Base-by-base conservation (phyloP, 1,140 invertebrate genomes). In the Stenopsyche tienmushanensis region DNA sequence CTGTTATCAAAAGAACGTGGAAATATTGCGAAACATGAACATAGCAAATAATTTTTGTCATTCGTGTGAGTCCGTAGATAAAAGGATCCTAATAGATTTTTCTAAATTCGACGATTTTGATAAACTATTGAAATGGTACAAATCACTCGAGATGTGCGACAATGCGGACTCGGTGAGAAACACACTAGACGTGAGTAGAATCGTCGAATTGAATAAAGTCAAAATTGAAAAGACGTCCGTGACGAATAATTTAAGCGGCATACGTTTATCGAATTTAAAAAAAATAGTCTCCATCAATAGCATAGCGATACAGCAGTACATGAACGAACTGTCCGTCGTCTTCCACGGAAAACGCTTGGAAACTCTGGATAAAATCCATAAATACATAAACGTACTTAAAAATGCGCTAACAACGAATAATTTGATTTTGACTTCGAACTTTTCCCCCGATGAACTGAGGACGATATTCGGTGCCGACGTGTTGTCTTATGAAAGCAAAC, bases 201-300 rank as follows among this genome's bases (percentile, higher is more conserved):
- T 60, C n/a, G 34, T 60, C 10, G 42, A 60, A 47, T 25, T 60
- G n/a, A 60, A 47, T 9, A 60, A 60, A 47, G 13, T 49, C 7
- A 54, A 34, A 9, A 29, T 34, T 17, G n/a, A 34, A 34, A 54
- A 54, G 8, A 54, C n/a, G n/a, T n/a, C n/a, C n/a, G n/a, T n/a
- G n/a, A n/a, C n/a, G n/a, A n/a, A n/a, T n/a, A n/a, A n/a, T n/a
- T n/a, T n/a, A n/a, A n/a, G n/a, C n/a, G n/a, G n/a, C n/a, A n/a
- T n/a, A n/a, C n/a, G n/a, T n/a, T n/a, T n/a, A n/a, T n/a, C n/a
- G n/a, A n/a, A n/a, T n/a, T n/a, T n/a, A n/a, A n/a, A n/a, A n/a
- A n/a, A n/a, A n/a, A n/a, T n/a, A n/a, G n/a, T n/a, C n/a, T n/a
- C n/a, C n/a, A 34, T 34, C 5, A 34, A 34, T 34, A 34, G 29